phyloP scores from a whole-genome alignment of 2,113 vertebrate species.

The Tupaia chinensis region DNA sequence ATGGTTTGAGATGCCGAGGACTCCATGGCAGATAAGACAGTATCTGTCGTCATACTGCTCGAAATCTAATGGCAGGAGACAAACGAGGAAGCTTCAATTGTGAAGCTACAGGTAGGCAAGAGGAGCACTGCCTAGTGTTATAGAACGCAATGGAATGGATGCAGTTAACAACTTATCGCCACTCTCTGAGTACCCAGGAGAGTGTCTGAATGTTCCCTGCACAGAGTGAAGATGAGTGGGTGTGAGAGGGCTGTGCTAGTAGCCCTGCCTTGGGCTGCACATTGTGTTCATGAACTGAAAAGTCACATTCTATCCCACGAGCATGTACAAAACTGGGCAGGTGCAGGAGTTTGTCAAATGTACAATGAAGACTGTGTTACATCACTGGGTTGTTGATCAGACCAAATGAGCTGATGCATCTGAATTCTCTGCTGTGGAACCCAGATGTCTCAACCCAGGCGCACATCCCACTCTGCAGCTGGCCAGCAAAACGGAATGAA shows the following conservation, averaged over 20 bases:
- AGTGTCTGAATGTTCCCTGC: no score
- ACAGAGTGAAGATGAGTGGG: no score
- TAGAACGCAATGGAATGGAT: no score
- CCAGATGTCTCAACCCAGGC: not conserved
- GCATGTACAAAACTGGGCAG: not conserved
- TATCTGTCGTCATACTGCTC: not conserved
- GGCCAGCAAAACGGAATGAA: not conserved
- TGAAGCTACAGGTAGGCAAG: no score
- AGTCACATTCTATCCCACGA: no score
- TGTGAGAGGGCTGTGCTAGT: no score
- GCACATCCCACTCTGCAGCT: not conserved
- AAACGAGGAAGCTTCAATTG: not conserved
- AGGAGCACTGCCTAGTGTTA: no score
- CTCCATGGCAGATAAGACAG: not conserved
- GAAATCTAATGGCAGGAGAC: not conserved
- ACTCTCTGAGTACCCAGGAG: no score
- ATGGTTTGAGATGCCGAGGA: not conserved
- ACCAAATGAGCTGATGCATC: not conserved
- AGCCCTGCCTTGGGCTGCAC: no score
- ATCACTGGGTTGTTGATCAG: not conserved
- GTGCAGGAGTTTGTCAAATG: not conserved
- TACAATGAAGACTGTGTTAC: not conserved
- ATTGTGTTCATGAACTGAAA: no score
- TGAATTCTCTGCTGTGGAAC: not conserved
- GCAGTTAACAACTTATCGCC: no score